phyloP scores from a whole-genome alignment of 2,888 invertebrate genomes.

The Oscheius sp. region DNA sequence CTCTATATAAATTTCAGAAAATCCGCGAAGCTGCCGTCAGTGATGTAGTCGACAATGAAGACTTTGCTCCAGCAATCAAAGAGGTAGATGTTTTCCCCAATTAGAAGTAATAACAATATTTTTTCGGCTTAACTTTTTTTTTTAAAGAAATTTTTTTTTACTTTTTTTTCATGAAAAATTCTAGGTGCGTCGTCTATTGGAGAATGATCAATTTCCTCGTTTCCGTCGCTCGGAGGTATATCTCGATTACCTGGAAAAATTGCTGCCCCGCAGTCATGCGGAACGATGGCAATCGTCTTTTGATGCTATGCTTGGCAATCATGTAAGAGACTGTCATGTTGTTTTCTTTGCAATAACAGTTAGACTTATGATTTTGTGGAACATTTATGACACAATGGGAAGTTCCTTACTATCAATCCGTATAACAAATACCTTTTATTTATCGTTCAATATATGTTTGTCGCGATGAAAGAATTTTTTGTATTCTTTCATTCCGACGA shows the following conservation, averaged over 20 bases:
- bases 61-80: slow-evolving; percentile 63
- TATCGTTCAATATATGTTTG: too few species aligned
- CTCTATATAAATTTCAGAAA: slow-evolving; percentile 39
- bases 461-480: too few species aligned
- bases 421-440: too few species aligned
- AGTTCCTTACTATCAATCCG: too few species aligned
- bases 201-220: slow-evolving; percentile 69
- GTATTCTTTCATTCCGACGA: too few species aligned
- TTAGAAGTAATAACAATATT: too few species aligned
- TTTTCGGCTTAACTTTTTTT: too few species aligned
- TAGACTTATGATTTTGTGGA: not conserved
- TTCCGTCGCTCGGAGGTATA: slow-evolving; percentile 67
- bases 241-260: slow-evolving; percentile 51
- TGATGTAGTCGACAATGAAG: slow-evolving; percentile 58
- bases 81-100: slow-evolving; percentile 35
- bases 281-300: slow-evolving; percentile 66
- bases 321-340: slow-evolving; percentile 38
- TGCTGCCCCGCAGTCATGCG: slow-evolving; percentile 66
- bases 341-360: not conserved
- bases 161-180: too few species aligned
- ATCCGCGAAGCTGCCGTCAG: slow-evolving; percentile 52
- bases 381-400: not conserved
- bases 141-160: not conserved
- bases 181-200: slow-evolving; percentile 62
- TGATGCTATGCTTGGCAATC: slow-evolving; percentile 66